Base-by-base conservation (phyloP, 1,140 invertebrate species). In the Physella acuta region DNA sequence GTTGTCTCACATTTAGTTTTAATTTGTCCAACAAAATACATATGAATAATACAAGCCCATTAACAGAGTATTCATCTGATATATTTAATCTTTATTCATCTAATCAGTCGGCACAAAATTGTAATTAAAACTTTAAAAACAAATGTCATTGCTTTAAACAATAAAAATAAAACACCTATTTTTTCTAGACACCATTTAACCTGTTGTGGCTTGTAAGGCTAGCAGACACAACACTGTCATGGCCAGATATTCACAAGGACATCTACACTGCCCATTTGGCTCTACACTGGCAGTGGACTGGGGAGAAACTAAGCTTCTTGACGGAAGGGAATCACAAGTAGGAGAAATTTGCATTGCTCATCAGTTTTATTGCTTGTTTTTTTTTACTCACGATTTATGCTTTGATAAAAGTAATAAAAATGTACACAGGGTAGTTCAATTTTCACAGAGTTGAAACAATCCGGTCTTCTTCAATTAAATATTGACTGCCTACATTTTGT, bases 281-380 rank as follows among this genome's bases (percentile, higher is more conserved):
- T 16, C 61, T 80, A 17, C 76, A 79, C 69, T 80, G 79, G 79
- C 73, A 77, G 59, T 79, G 78, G 79, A 66, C 75, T 8, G 63
- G 71, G 36, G 62, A 71, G 28, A 77, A 71, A 58, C 44, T 71
- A 1, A 30, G 36, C 0, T 30, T 14, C 17, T 14, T 63, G 34
- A 20, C 64, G 2, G 52, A 30, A 39, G 33, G 28, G 2, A 24
- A 1, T 39, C 49, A 44, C 4, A 44, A 14, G 67, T 59, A 33
- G 31, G 44, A 28, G 14, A 14, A n/a, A n/a, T 16, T 28, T 28
- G 26, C 28, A n/a, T n/a, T n/a, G n/a, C n/a, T n/a, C n/a, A n/a
- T n/a, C n/a, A n/a, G n/a, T n/a, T n/a, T n/a, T n/a, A n/a, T n/a
- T n/a, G n/a, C n/a, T n/a, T n/a, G n/a, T n/a, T n/a, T n/a, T n/a